Evolutionary conservation across 2,888 invertebrate species (phyloP).

Genomic region (Lasioglossum zephyrum): DNA sequence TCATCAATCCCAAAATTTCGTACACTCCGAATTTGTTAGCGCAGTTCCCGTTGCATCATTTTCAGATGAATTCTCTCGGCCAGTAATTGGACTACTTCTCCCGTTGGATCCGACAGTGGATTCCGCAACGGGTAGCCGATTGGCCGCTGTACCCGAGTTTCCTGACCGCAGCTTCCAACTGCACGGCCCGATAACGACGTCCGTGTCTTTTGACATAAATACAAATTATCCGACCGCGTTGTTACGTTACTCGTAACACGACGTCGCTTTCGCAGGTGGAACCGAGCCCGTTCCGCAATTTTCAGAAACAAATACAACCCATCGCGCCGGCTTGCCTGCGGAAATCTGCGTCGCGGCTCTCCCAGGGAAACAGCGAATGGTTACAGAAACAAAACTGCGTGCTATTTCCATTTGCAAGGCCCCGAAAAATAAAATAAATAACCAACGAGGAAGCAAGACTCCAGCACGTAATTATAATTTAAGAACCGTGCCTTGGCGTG

Average conservation of each 20-base stretch:
- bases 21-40: neutral
- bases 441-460: neutral
- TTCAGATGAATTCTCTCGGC: constrained; percentile 47
- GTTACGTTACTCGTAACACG: constrained; percentile 27
- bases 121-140: constrained; percentile 42
- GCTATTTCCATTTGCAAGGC: neutral
- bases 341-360: neutral
- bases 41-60: constrained; percentile 36
- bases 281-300: neutral
- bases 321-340: neutral
- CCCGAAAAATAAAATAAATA: neutral
- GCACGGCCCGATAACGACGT: constrained; percentile 44
- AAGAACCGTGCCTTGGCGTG: neutral
- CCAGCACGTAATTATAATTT: neutral
- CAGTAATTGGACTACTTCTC: constrained; percentile 56
- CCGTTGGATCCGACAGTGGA: constrained; percentile 35
- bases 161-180: constrained; percentile 58
- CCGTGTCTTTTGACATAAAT: constrained; percentile 46
- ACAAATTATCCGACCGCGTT: constrained; percentile 51
- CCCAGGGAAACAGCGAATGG: neutral
- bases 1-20: neutral
- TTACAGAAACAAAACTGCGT: neutral
- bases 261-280: neutral
- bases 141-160: constrained; percentile 30
- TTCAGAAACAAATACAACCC: neutral